Conservation (phyloP, 2,888 invertebrate species). For the Drosophila longiperda region DNA sequence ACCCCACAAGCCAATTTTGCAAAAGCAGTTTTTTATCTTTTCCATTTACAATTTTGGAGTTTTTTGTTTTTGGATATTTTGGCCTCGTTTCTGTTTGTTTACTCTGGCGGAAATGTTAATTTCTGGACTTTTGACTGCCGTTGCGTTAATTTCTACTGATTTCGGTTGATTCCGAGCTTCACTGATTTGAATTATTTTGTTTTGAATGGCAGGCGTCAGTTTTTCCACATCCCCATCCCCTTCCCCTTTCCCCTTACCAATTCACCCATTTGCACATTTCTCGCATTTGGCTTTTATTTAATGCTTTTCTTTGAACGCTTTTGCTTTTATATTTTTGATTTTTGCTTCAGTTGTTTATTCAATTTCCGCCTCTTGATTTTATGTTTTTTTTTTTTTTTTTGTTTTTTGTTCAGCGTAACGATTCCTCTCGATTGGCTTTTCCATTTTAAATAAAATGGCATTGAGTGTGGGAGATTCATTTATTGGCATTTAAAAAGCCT, state of each 20-base stretch:
- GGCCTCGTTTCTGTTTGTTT: conserved; percentile 68
- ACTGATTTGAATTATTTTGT: conserved; percentile 69
- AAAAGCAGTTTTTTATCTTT: conserved; percentile 48
- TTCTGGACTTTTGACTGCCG: conserved; percentile 77
- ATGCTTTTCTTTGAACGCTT: conserved; percentile 32
- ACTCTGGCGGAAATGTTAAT: conserved; percentile 78
- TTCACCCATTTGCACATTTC: conserved; percentile 2
- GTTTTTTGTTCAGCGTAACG: conserved; percentile 29
- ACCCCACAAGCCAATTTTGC: conserved; percentile 60
- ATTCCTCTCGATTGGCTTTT: conserved; percentile 60
- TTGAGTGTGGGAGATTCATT: conserved; percentile 11
- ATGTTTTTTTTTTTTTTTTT: conserved; percentile 22
- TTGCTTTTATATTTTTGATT: conserved; percentile 58
- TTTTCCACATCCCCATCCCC: conserved; percentile 11
- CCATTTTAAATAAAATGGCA: conserved; percentile 46
- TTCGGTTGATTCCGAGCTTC: conserved; percentile 38
- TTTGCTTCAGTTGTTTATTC: conserved; percentile 76
- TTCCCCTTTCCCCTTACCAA: not conserved
- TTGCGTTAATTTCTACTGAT: conserved; percentile 45
- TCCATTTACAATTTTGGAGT: conserved; percentile 12
- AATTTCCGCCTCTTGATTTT: conserved; percentile 58
- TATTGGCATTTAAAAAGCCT: conserved; percentile 25
- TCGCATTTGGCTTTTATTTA: conserved; percentile 34
- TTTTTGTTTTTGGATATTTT: conserved; percentile 52
- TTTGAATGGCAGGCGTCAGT: conserved; percentile 61